Evolutionary conservation across 2,888 invertebrate genomes (phyloP), one percentile per base, ranked within the genome.

Genomic region (Psylliodes chrysocephalus): DNA sequence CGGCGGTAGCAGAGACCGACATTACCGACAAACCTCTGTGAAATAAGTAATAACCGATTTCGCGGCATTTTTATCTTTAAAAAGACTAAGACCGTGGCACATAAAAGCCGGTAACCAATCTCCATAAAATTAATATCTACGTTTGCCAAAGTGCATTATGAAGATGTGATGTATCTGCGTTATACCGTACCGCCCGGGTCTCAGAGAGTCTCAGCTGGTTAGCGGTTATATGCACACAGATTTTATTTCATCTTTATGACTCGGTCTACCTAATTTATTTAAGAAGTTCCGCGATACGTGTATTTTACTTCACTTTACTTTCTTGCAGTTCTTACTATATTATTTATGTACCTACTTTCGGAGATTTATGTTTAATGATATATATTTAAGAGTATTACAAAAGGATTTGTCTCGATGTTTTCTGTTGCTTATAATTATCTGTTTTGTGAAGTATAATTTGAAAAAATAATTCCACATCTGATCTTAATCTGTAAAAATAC

Each of bases 81-180:
- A 42, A 14, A 42, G 42, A 18, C 46, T 17, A 52, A n/a, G n/a
- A n/a, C n/a, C n/a, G n/a, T n/a, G n/a, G n/a, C n/a, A 35, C 19
- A 63, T 38, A 49, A 42, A 35, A 46, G 17, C 63, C 12, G 46
- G 47, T 30, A 60, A 46, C 49, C 62, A 60, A 64, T 64, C 60
- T 62, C 19, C 64, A 57, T 67, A 67, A 67, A 67, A 68, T 61
- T 68, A 65, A 54, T 68, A 63, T 63, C 59, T 60, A 55, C 56
- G 51, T 60, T 55, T 62, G 62, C 60, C 10, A 46, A 62, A 64
- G 56, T 64, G 61, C 61, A 59, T 60, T 57, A 59, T 38, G 52
- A 49, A 56, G 60, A 60, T 62, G 40, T 60, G 64, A 64, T 60
- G 59, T 62, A 67, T 62, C 54, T 51, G 46, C 14, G 10, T 14